Conservation (phyloP, 2,113 vertebrate genomes). For the Odocoileus hemionus region DNA sequence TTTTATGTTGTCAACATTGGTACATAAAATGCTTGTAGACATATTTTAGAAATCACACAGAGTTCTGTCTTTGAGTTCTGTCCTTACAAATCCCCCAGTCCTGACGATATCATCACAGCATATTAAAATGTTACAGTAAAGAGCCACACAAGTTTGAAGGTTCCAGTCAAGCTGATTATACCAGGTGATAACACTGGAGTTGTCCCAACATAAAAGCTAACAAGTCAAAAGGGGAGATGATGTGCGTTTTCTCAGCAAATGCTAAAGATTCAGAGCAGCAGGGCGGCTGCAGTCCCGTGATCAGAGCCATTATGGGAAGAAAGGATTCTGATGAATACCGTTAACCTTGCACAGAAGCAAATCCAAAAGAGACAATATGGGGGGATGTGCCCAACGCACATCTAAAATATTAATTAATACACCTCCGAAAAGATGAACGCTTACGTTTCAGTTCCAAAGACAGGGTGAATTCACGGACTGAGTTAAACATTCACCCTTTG, state of each 20-base stretch:
- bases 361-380: constrained; percentile 35
- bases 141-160: constrained; percentile 29
- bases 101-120: not conserved
- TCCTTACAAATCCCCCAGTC: not conserved
- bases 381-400: not conserved
- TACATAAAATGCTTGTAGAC: constrained; percentile 23
- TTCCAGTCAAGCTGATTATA: constrained; percentile 26
- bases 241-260: not conserved
- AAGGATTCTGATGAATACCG: constrained; percentile 37
- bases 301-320: not conserved
- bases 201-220: constrained; percentile 29
- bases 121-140: constrained; percentile 38
- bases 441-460: constrained; percentile 13
- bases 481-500: constrained; percentile 48
- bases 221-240: not conserved
- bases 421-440: not conserved
- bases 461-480: not conserved
- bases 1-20: not conserved
- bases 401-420: constrained; percentile 44
- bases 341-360: not conserved
- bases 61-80: constrained; percentile 28
- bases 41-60: constrained; percentile 54
- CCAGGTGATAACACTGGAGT: constrained; percentile 7
- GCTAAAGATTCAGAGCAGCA: not conserved
- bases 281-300: not conserved